Conservation (phyloP, 2,797 vertebrate genomes). For the Mormyrus hasselquistii region DNA sequence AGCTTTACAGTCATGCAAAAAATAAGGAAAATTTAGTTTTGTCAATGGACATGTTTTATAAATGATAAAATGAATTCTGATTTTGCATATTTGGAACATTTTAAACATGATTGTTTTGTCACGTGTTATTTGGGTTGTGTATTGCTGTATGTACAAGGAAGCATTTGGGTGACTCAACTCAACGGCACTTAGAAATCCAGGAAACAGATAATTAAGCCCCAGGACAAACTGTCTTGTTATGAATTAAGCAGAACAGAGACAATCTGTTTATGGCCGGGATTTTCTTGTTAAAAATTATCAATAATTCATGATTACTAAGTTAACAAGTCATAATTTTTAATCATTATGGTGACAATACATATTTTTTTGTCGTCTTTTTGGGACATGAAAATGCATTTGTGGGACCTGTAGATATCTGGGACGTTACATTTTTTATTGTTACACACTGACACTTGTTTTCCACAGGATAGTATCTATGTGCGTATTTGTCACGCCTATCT, state of each 20-base stretch:
- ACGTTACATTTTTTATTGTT: not conserved
- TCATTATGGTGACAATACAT: not conserved
- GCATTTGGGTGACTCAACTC: not conserved
- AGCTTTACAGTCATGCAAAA: not conserved
- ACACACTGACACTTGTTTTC: not conserved
- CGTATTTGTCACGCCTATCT: not conserved
- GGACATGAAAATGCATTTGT: not conserved
- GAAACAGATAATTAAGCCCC: not conserved
- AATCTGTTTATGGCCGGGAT: not conserved
- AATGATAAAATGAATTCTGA: not conserved
- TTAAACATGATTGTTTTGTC: not conserved
- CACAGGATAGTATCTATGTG: not conserved
- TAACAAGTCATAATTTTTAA: not conserved
- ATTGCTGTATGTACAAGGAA: not conserved
- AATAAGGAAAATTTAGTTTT: not conserved
- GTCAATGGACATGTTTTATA: not conserved
- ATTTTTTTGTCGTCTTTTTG: not conserved
- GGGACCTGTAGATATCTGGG: not conserved
- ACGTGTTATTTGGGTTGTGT: not conserved
- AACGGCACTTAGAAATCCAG: not conserved
- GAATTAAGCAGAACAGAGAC: not conserved
- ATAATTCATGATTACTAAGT: not conserved
- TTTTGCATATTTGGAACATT: not conserved
- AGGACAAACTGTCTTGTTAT: not conserved
- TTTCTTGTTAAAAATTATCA: not conserved